These are phyloP conservation scores for Ephestia elutella DNA, from an alignment of 1,140 invertebrate genomes.

Conservation along the genomic window DNA sequence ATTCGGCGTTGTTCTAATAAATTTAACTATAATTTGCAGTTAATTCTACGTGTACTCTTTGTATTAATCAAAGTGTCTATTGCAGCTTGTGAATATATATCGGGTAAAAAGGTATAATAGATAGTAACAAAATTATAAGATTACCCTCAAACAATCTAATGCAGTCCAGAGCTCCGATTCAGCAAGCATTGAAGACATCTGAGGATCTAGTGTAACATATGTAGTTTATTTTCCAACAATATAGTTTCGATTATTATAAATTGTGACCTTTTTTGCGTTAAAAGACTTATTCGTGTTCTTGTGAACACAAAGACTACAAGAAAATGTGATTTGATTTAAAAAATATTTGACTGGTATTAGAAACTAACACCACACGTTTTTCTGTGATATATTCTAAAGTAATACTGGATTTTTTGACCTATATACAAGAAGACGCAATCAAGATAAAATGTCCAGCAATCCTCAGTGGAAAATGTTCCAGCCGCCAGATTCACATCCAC, in stretches of 20 bases:
- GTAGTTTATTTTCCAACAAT: conserved; percentile 57
- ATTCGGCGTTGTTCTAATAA: conserved; percentile 13
- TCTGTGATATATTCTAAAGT: conserved; percentile 69
- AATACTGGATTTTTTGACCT: conserved; percentile 59
- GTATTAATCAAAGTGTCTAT: conserved; percentile 53
- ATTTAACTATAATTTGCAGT: conserved; percentile 21
- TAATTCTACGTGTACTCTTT: conserved; percentile 16
- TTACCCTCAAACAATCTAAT: conserved; percentile 39
- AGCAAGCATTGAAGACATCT: conserved; percentile 94
- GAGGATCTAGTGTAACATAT: conserved; percentile 80
- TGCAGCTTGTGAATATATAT: conserved; percentile 87
- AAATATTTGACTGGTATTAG: conserved; percentile 40
- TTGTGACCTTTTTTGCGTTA: conserved; percentile 42
- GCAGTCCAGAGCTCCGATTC: conserved; percentile 81
- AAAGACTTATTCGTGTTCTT: conserved; percentile 40
- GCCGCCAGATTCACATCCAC: conserved; percentile 80
- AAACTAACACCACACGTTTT: conserved; percentile 55
- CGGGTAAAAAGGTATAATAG: conserved; percentile 77
- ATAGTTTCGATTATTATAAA: conserved; percentile 57
- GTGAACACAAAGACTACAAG: conserved; percentile 40
- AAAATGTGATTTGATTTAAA: conserved; percentile 64
- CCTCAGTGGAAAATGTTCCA: conserved; percentile 95
- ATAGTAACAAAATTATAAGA: conserved; percentile 67
- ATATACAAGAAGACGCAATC: conserved; percentile 52
- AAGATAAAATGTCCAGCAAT: conserved; percentile 83